Conservation (phyloP, 2,888 invertebrate species). For the Philhelius pedissequus region DNA sequence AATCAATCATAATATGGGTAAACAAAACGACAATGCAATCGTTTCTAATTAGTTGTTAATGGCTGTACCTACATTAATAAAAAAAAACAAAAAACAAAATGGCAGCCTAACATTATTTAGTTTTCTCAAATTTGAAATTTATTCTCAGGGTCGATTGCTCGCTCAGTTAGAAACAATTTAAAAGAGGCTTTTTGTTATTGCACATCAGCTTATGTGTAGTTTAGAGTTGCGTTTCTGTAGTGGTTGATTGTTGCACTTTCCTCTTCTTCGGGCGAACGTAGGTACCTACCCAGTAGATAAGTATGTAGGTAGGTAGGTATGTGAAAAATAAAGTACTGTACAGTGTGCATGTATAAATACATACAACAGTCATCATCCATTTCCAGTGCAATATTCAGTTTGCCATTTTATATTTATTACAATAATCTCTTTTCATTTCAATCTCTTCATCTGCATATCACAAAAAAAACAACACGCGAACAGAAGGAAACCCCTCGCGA, state of each 20-base stretch:
- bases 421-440: constrained; percentile 44
- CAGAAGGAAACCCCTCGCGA: constrained; percentile 18
- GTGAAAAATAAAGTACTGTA: no score
- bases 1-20: no score
- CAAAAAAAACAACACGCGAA: constrained; percentile 7
- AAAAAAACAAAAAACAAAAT: no score
- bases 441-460: constrained; percentile 44
- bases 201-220: not conserved
- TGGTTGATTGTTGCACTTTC: constrained; percentile 5
- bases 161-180: constrained; percentile 11
- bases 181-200: not conserved
- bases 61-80: no score
- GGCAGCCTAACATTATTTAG: no score
- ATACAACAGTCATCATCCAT: constrained; percentile 27
- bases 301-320: no score
- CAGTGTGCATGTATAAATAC: not conserved
- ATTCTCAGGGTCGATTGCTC: no score
- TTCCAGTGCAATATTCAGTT: constrained; percentile 26
- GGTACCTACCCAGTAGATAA: no score
- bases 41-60: no score
- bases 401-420: constrained; percentile 60
- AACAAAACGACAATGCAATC: no score
- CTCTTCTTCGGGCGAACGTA: constrained; percentile 8
- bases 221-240: not conserved
- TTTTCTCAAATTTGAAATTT: no score